Evolutionary conservation across 2,113 vertebrate species (phyloP), one percentile per base, ranked within the genome.

Genomic region (Nycticryphes semicollaris): DNA sequence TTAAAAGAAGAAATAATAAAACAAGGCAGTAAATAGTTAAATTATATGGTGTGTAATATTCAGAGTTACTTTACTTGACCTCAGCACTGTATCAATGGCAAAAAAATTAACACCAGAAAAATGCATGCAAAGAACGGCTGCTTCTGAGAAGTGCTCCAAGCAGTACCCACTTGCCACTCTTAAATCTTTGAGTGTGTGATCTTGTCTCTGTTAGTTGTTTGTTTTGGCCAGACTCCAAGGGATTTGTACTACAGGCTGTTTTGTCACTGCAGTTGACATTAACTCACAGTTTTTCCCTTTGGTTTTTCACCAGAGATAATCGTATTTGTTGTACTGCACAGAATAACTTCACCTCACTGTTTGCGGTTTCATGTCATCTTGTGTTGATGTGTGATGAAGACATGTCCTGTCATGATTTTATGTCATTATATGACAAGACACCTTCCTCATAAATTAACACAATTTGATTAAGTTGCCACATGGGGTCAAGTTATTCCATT

Each of bases 151-250:
- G 88, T 1, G 3, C 79, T 90, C 70, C 0, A 3, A 84, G 87
- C 80, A 35, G 76, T 76, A 84, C 67, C 37, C 54, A 0, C 84
- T 94, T 94, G 89, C 93, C 87, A 89, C 91, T 91, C 94, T 87
- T 73, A 41, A 63, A 67, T 91, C 87, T 95, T 75, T 0, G 9
- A 87, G 81, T 77, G 70, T 93, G 81, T 94, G 92, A 96, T 95
- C 94, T 84, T 76, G 56, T 93, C 80, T 94, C 53, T 82, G 77
- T 48, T 86, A 82, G 66, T 84, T 91, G 56, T 82, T 97, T 96
- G 78, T 79, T 95, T 94, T 97, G 96, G 92, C 92, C 39, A 37
- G 28, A 30, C 70, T 94, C 96, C 96, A 96, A 92, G 33, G 33
- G 54, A 93, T 93, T 96, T 0, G 3, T 94, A 66, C 91, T 94